These are phyloP conservation scores for Goniozus legneri DNA, from an alignment of 1,140 invertebrate genomes.

Conservation along the genomic window DNA sequence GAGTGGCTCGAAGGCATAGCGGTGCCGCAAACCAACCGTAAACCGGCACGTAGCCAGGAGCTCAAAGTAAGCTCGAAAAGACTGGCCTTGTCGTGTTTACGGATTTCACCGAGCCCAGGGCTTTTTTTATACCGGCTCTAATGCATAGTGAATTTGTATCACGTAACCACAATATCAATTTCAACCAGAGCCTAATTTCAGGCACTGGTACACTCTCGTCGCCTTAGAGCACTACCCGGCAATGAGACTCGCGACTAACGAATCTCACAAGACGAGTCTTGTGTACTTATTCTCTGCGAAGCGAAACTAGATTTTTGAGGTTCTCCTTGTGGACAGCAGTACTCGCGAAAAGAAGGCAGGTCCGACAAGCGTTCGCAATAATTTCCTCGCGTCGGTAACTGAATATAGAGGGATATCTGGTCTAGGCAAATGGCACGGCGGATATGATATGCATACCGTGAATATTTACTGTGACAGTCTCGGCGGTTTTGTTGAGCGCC, in stretches of 20 bases:
- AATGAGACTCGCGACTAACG: too few relatives aligned
- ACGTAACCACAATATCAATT: slow-evolving; percentile 17
- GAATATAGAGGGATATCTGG: too few relatives aligned
- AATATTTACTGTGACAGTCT: slow-evolving; percentile 22
- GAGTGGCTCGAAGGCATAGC: not conserved
- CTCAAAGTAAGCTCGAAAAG: slow-evolving; percentile 4
- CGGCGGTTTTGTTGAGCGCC: slow-evolving; percentile 22
- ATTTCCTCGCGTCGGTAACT: not conserved
- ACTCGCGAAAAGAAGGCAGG: too few relatives aligned
- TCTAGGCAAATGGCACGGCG: too few relatives aligned
- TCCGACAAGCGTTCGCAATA: not conserved
- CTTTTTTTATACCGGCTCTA: slow-evolving; percentile 4
- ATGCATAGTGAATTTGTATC: slow-evolving; percentile 11
- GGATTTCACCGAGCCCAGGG: slow-evolving; percentile 8
- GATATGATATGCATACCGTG: slow-evolving; percentile 19
- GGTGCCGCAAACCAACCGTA: slow-evolving; percentile 8
- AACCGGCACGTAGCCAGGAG: slow-evolving; percentile 20
- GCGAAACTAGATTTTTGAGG: too few relatives aligned
- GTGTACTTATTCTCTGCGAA: too few relatives aligned
- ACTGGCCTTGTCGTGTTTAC: slow-evolving; percentile 5
- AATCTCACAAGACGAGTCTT: too few relatives aligned
- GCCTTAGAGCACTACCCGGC: too few relatives aligned
- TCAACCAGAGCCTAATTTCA: not conserved
- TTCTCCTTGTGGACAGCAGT: too few relatives aligned
- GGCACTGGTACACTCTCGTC: too few relatives aligned